Evolutionary conservation across 2,113 vertebrate genomes (phyloP).

Genomic region (Probosciger aterrimus): DNA sequence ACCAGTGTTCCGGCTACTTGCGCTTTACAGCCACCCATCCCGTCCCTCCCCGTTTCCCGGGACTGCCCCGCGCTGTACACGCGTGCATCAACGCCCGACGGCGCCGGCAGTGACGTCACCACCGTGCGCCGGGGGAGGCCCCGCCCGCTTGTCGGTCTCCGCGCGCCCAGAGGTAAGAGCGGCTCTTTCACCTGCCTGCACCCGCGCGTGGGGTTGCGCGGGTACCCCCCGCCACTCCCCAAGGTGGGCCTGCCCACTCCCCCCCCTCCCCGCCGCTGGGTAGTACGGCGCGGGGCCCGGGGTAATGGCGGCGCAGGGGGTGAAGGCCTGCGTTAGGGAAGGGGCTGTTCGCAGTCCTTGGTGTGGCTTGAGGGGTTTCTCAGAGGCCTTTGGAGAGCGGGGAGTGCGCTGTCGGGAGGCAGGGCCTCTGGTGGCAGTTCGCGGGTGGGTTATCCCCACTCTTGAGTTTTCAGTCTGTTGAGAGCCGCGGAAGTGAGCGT

Average conservation of each 20-base stretch:
- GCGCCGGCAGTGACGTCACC: background rate
- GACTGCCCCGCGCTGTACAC: too few species aligned
- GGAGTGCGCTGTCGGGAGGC: fast-evolving
- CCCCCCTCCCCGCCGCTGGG: background rate
- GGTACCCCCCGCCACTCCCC: fast-evolving
- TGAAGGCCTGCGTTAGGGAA: background rate
- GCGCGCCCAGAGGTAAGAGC: background rate
- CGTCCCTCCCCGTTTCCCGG: background rate
- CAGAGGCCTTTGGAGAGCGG: background rate
- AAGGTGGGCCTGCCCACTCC: background rate
- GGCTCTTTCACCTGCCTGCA: background rate
- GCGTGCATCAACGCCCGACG: too few species aligned
- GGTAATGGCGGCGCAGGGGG: background rate
- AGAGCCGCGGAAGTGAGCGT: background rate
- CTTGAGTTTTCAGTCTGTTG: fast-evolving
- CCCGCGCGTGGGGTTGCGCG: background rate
- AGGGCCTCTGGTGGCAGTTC: background rate
- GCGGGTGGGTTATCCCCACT: fast-evolving
- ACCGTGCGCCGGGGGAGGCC: background rate
- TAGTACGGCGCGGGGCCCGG: background rate
- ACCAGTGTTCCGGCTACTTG: fast-evolving
- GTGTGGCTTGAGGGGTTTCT: fast-evolving
- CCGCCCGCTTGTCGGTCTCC: background rate
- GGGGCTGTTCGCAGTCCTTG: too few species aligned
- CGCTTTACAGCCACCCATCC: too few species aligned